These are phyloP conservation scores for Peromyscus eremicus DNA, from an alignment of 2,797 vertebrate species.

Conservation along the genomic window DNA sequence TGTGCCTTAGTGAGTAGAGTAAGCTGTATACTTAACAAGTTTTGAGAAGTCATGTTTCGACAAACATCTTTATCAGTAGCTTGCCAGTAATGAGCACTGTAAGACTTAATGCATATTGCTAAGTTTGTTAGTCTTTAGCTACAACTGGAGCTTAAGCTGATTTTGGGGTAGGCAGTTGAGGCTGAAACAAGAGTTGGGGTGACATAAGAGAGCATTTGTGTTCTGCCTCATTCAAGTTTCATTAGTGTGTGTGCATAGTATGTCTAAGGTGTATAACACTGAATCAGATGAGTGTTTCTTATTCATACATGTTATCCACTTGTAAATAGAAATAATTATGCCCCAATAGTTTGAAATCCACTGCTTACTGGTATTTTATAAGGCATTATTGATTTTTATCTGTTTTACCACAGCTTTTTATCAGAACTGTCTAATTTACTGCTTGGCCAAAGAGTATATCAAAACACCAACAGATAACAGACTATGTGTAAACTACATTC, in stretches of 20 bases:
- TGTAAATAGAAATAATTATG: constrained; percentile 8
- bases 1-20: neutral
- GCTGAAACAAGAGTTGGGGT: neutral
- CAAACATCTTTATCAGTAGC: neutral
- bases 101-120: neutral
- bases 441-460: constrained; percentile 2
- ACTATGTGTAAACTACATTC: neutral
- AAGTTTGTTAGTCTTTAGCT: constrained; percentile 4
- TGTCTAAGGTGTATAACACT: neutral
- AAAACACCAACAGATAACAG: constrained; percentile 27
- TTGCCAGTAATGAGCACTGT: constrained; percentile 21
- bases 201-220: neutral
- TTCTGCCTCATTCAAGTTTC: neutral
- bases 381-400: constrained; percentile 25
- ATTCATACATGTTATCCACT: neutral
- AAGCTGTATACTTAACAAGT: neutral
- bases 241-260: neutral
- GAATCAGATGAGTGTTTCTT: constrained; percentile 5
- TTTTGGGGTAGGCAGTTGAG: constrained; percentile 46
- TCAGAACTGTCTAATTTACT: neutral
- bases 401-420: constrained; percentile 33
- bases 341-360: neutral
- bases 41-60: constrained; percentile 24
- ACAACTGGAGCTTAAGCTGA: constrained; percentile 11
- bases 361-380: constrained; percentile 46